These are phyloP conservation scores for Amphipyra tragopoginis DNA, from an alignment of 2,888 invertebrate species.

Conservation along the genomic window DNA sequence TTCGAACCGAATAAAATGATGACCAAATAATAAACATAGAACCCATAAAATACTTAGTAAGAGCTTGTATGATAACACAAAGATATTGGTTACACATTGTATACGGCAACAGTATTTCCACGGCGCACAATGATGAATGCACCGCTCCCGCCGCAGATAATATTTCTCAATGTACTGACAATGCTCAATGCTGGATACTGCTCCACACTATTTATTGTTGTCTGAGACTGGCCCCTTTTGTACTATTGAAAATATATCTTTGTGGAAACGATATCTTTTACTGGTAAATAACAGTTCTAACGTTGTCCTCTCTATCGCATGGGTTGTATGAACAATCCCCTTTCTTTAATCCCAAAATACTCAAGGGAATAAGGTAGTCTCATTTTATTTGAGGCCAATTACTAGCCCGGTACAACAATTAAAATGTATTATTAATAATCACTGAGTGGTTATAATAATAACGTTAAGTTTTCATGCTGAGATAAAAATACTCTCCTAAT, in stretches of 20 bases:
- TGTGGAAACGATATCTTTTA: slow-evolving; percentile 12
- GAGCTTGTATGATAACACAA: background rate
- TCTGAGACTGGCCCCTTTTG: slow-evolving; percentile 1
- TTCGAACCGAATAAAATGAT: no score
- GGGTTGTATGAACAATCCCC: background rate
- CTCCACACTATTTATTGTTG: slow-evolving; percentile 24
- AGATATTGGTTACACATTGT: background rate
- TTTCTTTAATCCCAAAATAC: background rate
- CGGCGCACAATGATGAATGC: slow-evolving; percentile 5
- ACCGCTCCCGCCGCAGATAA: slow-evolving; percentile 11
- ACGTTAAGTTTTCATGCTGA: no score
- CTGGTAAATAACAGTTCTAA: slow-evolving; percentile 16
- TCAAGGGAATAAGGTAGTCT: background rate
- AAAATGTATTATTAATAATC: no score
- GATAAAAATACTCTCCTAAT: no score
- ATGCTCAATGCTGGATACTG: slow-evolving; percentile 10
- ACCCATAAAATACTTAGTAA: background rate
- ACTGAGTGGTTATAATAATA: no score
- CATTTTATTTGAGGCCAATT: no score
- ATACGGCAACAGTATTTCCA: background rate
- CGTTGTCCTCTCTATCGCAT: slow-evolving; percentile 7
- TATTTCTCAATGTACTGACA: slow-evolving; percentile 14
- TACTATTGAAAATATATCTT: slow-evolving; percentile 36
- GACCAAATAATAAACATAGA: no score
- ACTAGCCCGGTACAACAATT: no score